These are phyloP conservation scores for Diplodus puntazzo DNA, from an alignment of 2,797 vertebrate genomes.

Conservation along the genomic window DNA sequence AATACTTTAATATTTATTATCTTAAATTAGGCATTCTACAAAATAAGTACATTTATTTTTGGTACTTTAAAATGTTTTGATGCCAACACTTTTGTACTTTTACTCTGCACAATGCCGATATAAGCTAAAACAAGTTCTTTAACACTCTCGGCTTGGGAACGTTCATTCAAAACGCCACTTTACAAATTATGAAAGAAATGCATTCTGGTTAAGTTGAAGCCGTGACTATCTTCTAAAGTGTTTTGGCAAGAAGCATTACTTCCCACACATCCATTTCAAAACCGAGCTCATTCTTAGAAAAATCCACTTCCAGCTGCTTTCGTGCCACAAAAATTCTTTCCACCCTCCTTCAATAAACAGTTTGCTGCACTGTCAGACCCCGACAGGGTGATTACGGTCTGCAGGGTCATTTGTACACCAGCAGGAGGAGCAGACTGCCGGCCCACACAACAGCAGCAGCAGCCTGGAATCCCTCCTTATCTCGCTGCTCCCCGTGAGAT, in stretches of 20 bases:
- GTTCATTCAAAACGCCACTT: background rate
- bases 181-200: background rate
- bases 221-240: background rate
- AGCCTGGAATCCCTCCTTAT: slow-evolving; percentile 70
- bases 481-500: slow-evolving; percentile 67
- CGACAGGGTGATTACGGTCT: background rate
- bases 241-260: background rate
- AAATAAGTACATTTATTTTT: too few species aligned
- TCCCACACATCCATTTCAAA: background rate
- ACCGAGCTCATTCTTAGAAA: background rate
- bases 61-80: too few species aligned
- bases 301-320: slow-evolving; percentile 8
- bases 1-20: too few species aligned
- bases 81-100: too few species aligned
- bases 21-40: too few species aligned
- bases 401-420: slow-evolving; percentile 54
- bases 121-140: background rate
- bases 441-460: slow-evolving; percentile 36
- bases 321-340: background rate
- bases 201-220: background rate
- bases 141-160: background rate
- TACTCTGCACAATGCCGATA: too few species aligned
- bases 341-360: background rate
- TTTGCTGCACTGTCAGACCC: background rate
- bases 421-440: slow-evolving; percentile 66